phyloP scores from a whole-genome alignment of 2,888 invertebrate genomes.

The Melanophora roralis region DNA sequence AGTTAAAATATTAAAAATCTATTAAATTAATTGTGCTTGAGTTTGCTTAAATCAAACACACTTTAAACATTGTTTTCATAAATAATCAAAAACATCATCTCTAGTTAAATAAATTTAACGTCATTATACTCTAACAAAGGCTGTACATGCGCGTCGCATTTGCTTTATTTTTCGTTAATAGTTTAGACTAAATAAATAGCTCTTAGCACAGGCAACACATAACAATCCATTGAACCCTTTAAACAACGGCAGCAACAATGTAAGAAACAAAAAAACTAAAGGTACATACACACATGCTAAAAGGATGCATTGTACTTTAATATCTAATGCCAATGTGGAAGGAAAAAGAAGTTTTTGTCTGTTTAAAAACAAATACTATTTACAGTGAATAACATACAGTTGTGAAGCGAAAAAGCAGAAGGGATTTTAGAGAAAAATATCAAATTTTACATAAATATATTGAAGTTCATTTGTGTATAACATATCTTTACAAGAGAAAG shows the following conservation, averaged over 20 bases:
- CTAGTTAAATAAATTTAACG: background rate
- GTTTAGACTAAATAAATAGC: conserved; percentile 26
- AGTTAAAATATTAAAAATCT: too few relatives aligned
- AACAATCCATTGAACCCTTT: conserved; percentile 44
- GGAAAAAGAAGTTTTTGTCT: background rate
- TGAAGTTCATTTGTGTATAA: too few relatives aligned
- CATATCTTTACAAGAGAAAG: too few relatives aligned
- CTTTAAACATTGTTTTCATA: background rate
- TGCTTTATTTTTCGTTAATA: background rate
- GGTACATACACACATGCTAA: background rate
- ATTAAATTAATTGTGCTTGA: conserved; percentile 8
- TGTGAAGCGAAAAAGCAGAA: background rate
- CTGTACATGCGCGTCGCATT: background rate
- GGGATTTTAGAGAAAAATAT: too few relatives aligned
- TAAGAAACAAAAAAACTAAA: background rate
- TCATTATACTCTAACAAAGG: background rate
- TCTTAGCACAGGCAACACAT: background rate
- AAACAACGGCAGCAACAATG: conserved; percentile 26
- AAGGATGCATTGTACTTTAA: conserved; percentile 38
- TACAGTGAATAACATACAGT: background rate
- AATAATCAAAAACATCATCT: background rate
- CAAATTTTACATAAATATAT: too few relatives aligned
- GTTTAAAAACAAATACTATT: background rate
- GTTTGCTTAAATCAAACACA: background rate
- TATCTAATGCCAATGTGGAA: background rate